A percentile compares a stretch with the other conserved stretches of the same genome.
phyloP scores from a whole-genome alignment of 2,797 vertebrate genomes.

The Buceros bicornis region DNA sequence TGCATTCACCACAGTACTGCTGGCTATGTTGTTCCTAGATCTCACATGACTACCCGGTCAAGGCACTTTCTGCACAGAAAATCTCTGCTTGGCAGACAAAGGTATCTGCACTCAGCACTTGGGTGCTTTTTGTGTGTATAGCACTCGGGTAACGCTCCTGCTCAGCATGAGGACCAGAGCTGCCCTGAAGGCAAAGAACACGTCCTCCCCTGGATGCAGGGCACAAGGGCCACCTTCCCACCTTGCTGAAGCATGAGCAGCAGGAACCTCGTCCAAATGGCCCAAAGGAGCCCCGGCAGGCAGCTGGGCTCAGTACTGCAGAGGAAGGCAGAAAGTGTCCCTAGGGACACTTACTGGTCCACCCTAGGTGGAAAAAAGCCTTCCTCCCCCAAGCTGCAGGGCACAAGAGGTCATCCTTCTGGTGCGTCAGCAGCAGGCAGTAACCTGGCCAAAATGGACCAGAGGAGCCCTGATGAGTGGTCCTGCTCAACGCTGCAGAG shows the following conservation, averaged over 20 bases:
- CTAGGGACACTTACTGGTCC: not conserved
- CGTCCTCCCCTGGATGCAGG: accelerated
- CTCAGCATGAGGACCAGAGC: not conserved
- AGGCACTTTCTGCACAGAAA: not conserved
- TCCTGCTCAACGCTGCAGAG: not conserved
- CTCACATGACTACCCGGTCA: not conserved
- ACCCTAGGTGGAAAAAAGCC: not conserved
- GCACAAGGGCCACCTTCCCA: not conserved
- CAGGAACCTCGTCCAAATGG: not conserved
- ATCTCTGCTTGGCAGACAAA: not conserved
- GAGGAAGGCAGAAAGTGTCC: not conserved
- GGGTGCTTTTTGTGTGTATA: not conserved
- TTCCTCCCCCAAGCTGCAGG: not conserved
- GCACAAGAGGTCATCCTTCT: not conserved
- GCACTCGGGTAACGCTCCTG: not conserved
- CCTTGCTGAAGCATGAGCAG: not conserved
- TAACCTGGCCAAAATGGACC: not conserved
- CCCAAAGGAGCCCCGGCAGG: not conserved
- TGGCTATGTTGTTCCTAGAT: too few relatives aligned
- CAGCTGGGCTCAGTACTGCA: accelerated
- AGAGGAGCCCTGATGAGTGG: too few relatives aligned
- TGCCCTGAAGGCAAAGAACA: not conserved
- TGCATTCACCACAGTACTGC: not conserved
- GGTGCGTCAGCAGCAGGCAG: not conserved
- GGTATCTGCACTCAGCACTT: not conserved